phyloP scores from a whole-genome alignment of 2,113 vertebrate species.

The Cephalopterus ornatus region DNA sequence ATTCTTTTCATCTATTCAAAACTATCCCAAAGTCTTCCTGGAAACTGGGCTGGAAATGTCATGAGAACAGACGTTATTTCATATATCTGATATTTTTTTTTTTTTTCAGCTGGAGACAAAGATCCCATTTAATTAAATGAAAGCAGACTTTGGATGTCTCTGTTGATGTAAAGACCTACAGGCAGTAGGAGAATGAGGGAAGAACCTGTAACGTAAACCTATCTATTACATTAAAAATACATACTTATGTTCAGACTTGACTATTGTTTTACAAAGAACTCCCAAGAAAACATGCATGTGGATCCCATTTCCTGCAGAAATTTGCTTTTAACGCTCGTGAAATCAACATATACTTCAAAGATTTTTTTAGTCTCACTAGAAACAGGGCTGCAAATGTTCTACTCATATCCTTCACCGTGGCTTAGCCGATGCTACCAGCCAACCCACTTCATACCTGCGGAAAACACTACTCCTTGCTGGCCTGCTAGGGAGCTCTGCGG shows the following conservation, averaged over 20 bases:
- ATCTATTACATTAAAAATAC: conserved; percentile 8
- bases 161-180: neutral
- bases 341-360: conserved; percentile 6
- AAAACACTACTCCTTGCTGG: neutral
- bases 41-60: neutral
- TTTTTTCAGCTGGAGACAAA: neutral
- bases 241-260: neutral
- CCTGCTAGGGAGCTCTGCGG: neutral
- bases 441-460: neutral
- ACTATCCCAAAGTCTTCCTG: conserved; percentile 13
- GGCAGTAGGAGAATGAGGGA: neutral
- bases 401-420: neutral
- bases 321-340: conserved; percentile 10
- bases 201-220: conserved; percentile 7
- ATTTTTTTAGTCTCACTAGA: neutral
- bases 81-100: neutral
- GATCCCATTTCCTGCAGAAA: conserved; percentile 27
- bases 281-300: neutral
- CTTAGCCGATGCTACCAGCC: neutral
- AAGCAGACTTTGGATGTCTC: neutral
- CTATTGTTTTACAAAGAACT: conserved; percentile 15
- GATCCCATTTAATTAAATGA: conserved; percentile 38
- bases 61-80: conserved; percentile 49
- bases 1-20: conserved; percentile 33
- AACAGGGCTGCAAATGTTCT: neutral